Conservation (phyloP, 1,140 invertebrate genomes). For the Dryas iulia region DNA sequence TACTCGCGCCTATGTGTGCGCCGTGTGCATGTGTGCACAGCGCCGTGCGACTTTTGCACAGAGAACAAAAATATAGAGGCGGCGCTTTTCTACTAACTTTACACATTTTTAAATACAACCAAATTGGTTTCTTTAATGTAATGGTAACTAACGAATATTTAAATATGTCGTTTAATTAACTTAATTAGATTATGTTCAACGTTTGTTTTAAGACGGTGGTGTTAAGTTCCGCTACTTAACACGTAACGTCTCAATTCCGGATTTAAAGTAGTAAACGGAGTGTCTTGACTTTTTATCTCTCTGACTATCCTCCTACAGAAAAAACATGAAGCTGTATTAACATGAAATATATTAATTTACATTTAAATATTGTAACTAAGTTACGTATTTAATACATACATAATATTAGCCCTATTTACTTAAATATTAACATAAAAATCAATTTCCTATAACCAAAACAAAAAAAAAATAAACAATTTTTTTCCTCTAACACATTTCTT, state of each 20-base stretch:
- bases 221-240: no score
- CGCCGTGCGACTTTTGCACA: slow-evolving; percentile 72
- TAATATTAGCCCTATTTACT: neutral
- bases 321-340: no score
- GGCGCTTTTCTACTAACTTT: slow-evolving; percentile 40
- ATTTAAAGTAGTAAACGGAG: no score
- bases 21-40: slow-evolving; percentile 56
- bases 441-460: neutral
- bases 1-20: slow-evolving; percentile 60
- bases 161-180: neutral
- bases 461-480: slow-evolving; percentile 10
- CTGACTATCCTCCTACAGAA: no score
- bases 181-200: neutral
- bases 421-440: neutral
- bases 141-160: neutral
- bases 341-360: no score
- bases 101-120: slow-evolving; percentile 18
- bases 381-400: no score
- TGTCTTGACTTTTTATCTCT: no score
- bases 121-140: neutral
- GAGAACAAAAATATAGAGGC: slow-evolving; percentile 61
- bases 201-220: no score
- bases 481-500: slow-evolving; percentile 19
- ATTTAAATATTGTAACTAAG: no score
- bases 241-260: no score